Evolutionary conservation across 1,140 invertebrate genomes (phyloP), one percentile per base, ranked within the genome.

Genomic region (Coptotermes formosanus): DNA sequence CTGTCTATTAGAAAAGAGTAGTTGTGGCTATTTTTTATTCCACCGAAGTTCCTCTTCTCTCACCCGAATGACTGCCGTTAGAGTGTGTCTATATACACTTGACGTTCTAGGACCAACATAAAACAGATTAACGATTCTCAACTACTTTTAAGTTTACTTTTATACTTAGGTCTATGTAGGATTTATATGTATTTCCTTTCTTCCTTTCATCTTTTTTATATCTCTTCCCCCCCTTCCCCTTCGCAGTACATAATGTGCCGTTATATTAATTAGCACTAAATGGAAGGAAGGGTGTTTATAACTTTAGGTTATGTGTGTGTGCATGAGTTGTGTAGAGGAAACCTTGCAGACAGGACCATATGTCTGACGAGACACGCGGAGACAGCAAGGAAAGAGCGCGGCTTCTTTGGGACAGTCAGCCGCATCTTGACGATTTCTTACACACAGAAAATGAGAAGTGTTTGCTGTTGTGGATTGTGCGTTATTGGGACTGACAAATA

Each of bases 111-210:
- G 64, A 75, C 64, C 64, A 75, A 75, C 64, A 75, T 75, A 75
- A 75, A 75, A 75, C 64, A 30, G 64, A 75, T 75, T 75, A 75
- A 75, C 64, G 64, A 75, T 75, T 75, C 64, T 30, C 25, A 8
- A 75, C 64, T 75, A 75, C 64, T 75, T 69, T 75, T 75, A 75
- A 75, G 64, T 75, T 75, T 75, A 30, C 64, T 25, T 30, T 75
- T 75, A 75, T 75, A 75, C 64, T 75, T 75, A 75, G 64, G 64
- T 75, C 64, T 75, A 75, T 75, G n/a, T 75, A 75, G 64, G n/a
- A 75, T 75, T 75, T 75, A 75, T 75, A 75, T 75, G n/a, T 75
- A 75, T 75, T 75, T 75, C 64, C 64, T 30, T 75, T 75, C 64
- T 30, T 75, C 64, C 64, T 75, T 75, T 75, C 25, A 30, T 64